phyloP scores from a whole-genome alignment of 2,797 vertebrate species.

The Limosa lapponica region DNA sequence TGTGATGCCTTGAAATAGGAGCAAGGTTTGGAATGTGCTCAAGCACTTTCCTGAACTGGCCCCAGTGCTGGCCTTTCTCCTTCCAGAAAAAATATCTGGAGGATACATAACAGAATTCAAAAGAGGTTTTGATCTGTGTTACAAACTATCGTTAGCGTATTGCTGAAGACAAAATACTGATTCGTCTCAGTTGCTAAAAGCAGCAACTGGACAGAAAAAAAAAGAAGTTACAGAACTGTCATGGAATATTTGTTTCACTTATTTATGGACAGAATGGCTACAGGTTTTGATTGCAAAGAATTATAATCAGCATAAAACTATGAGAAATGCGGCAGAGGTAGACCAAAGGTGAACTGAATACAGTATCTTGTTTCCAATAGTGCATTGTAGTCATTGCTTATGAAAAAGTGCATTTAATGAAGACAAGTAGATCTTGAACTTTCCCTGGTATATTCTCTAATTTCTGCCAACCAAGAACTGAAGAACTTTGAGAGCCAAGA shows the following conservation, averaged over 20 bases:
- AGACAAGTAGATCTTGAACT: neutral
- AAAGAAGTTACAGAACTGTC: neutral
- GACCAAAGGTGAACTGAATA: neutral
- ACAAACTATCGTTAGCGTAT: neutral
- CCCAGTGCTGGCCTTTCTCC: neutral
- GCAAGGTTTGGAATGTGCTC: neutral
- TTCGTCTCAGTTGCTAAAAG: neutral
- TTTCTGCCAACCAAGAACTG: neutral
- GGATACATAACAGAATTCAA: neutral
- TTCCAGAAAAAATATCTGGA: conserved; percentile 19
- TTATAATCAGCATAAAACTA: neutral
- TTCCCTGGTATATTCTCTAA: neutral
- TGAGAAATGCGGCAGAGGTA: neutral
- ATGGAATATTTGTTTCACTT: neutral
- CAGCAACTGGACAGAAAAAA: neutral
- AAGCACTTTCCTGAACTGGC: neutral
- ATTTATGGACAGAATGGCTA: neutral
- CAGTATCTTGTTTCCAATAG: neutral
- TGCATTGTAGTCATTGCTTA: neutral
- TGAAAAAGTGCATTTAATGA: neutral
- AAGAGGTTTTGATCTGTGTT: neutral
- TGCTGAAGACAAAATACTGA: neutral
- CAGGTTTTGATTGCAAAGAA: neutral
- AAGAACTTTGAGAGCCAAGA: neutral
- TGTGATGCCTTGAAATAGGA: conserved; percentile 23